A percentile compares a stretch with the other conserved stretches of the same genome.
Evolutionary conservation across 2,888 invertebrate genomes (phyloP).

Genomic region (Agrotis segetum): DNA sequence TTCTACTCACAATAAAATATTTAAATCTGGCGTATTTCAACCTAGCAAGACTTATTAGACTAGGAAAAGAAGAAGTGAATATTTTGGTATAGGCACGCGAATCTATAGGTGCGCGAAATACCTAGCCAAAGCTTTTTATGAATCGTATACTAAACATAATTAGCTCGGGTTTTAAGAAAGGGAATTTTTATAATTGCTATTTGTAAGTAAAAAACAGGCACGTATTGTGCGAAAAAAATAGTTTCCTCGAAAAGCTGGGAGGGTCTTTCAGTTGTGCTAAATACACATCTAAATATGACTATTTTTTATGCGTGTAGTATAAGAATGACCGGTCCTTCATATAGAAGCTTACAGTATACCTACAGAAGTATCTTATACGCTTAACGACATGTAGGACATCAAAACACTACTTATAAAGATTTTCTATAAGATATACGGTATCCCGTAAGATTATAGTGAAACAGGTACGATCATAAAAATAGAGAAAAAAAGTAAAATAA

Average conservation of each 20-base stretch:
- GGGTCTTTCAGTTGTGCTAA: not conserved
- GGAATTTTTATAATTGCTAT: not conserved
- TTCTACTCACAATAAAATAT: not conserved
- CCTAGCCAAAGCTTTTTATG: not conserved
- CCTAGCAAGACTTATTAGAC: no score
- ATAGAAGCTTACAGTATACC: conserved; percentile 17
- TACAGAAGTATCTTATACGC: not conserved
- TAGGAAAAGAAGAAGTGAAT: not conserved
- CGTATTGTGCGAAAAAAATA: not conserved
- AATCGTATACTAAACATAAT: not conserved
- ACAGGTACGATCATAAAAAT: not conserved
- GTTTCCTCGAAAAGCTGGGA: not conserved
- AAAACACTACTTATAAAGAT: not conserved
- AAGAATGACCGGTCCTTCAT: conserved; percentile 32
- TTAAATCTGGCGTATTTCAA: not conserved
- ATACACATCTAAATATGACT: conserved; percentile 26
- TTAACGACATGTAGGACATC: not conserved
- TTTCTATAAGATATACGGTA: not conserved
- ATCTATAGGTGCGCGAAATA: not conserved
- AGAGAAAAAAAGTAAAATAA: not conserved
- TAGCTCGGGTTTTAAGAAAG: no score
- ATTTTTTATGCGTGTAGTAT: conserved; percentile 21
- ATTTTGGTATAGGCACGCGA: not conserved
- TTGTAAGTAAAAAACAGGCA: not conserved
- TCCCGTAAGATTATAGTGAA: not conserved